Evolutionary conservation across 2,113 vertebrate genomes (phyloP), one percentile per base, ranked within the genome.

Genomic region (Leucosticte australis): DNA sequence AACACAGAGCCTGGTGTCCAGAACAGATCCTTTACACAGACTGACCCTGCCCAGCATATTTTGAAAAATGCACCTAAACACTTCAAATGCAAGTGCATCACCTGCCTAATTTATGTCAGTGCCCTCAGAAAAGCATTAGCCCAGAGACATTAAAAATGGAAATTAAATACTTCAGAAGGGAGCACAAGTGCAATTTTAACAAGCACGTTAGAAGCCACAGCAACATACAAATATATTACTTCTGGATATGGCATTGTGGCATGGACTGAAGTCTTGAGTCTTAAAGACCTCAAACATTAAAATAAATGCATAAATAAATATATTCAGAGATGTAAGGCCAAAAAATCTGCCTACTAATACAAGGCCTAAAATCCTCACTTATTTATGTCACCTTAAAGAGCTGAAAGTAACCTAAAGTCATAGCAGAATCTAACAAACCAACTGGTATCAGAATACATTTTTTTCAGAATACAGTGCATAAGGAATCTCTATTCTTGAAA

Each of bases 181-280:
- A 89, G 18, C 0, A 0, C 0, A 0, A 75, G 17, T 5, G 6
- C 26, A 87, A 84, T 60, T 89, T 52, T 84, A 64, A 60, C 10
- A 85, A 80, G 26, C 17, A 90, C 60, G 30, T 30, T 28, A 21
- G 10, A 87, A 89, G 39, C 59, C 68, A 52, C 68, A 81, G 39
- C 2, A 20, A 46, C 26, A 35, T 5, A 46, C 4, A 39, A 50
- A 63, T 20, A 2, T 47, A 27, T 35, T 89, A 47, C 30, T 71
- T 59, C 44, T 75, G 26, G 35, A 87, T 50, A 30, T 5, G 13
- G 39, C 15, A 26, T 42, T 71, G 63, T 4, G 39, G 35, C 13
- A 59, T 19, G 7, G 21, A 62, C 13, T 47, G 30, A 79, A 79
- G 19, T 16, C 9, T 31, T 44, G 24, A 64, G 57, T n/a, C 44